Evolutionary conservation across 2,113 vertebrate species (phyloP).

Genomic region (Platysteira castanea): DNA sequence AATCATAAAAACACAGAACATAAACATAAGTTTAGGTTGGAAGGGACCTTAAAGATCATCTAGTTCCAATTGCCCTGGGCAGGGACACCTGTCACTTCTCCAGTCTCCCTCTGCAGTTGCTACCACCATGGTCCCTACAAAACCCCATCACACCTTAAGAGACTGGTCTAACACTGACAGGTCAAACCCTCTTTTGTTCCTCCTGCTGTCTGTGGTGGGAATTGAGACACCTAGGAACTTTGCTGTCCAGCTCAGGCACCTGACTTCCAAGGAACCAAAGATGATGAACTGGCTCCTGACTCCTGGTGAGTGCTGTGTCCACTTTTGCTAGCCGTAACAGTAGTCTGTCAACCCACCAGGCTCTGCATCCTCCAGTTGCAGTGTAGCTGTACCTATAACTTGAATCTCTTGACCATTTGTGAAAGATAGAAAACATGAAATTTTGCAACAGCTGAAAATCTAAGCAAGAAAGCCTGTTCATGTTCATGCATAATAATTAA

Average conservation of each 20-base stretch:
- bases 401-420: not conserved
- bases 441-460: not conserved
- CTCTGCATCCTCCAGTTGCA: not conserved
- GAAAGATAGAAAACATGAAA: not conserved
- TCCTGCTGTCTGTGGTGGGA: not conserved
- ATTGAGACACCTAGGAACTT: not conserved
- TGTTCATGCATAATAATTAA: not conserved
- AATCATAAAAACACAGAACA: not conserved
- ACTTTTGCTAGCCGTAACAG: rapidly evolving
- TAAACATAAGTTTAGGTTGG: not conserved
- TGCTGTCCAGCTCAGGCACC: not conserved
- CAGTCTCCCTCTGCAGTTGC: not conserved
- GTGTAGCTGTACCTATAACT: not conserved
- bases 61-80: not conserved
- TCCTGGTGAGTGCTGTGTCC: not conserved
- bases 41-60: not conserved
- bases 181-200: not conserved
- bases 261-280: not conserved
- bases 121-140: not conserved
- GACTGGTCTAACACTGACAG: not conserved
- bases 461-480: not conserved
- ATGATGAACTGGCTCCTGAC: not conserved
- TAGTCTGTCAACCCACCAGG: not conserved
- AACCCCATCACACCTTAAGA: not conserved
- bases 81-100: not conserved